phyloP scores from a whole-genome alignment of 2,113 vertebrate species.

The Brachypodius melanocephalos region DNA sequence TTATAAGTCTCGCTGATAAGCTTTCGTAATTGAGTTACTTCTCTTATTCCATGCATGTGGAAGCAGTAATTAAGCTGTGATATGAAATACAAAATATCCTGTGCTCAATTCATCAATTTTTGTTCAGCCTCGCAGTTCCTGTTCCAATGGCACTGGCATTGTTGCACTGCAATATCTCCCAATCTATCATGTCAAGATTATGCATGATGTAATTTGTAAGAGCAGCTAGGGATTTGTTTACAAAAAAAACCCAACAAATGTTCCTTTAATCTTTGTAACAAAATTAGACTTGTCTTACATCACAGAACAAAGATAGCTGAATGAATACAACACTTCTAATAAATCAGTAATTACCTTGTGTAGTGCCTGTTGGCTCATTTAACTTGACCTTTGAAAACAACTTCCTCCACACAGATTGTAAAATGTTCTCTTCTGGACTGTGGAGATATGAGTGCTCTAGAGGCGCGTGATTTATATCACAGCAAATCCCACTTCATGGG shows the following conservation, averaged over 20 bases:
- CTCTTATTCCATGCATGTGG: slow-evolving; percentile 14
- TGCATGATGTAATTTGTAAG: slow-evolving; percentile 39
- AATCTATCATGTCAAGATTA: slow-evolving; percentile 60
- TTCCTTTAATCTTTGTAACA: slow-evolving; percentile 42
- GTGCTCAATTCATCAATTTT: slow-evolving; percentile 26
- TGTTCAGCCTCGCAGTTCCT: neutral
- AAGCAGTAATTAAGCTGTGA: slow-evolving; percentile 33
- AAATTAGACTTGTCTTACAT: slow-evolving; percentile 38
- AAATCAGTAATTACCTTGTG: slow-evolving; percentile 19
- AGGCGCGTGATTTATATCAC: neutral
- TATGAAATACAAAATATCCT: neutral
- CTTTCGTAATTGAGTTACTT: slow-evolving; percentile 35
- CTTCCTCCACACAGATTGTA: neutral
- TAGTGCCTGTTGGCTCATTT: slow-evolving; percentile 29
- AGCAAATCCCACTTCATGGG: neutral
- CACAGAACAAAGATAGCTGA: neutral
- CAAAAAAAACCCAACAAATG: neutral
- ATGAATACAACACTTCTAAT: slow-evolving; percentile 16
- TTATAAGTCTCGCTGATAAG: slow-evolving; percentile 17
- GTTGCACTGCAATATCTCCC: slow-evolving; percentile 49
- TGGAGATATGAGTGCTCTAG: neutral
- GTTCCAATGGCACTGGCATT: neutral
- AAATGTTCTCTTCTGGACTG: neutral
- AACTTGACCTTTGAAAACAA: slow-evolving; percentile 15
- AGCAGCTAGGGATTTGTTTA: slow-evolving; percentile 28